Evolutionary conservation across 2,888 invertebrate species (phyloP), one percentile per base, ranked within the genome.

Genomic region (Oxytorus armatus): DNA sequence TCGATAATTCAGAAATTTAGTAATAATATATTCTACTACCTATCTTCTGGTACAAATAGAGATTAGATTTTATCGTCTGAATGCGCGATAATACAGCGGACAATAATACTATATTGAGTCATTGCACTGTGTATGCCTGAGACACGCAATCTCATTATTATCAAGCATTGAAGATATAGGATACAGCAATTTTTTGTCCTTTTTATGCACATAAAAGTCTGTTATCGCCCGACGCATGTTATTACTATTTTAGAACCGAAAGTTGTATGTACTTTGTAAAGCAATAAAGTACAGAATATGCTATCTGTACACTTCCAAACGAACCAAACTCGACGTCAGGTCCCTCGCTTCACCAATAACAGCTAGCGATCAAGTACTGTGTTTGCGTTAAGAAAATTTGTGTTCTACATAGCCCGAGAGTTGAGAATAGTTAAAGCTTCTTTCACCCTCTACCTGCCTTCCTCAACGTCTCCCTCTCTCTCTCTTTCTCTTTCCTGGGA

Each of bases 351-450:
- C 77, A 70, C 82, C 81, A 86, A 87, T 87, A 87, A 86, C 57
- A 42, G 63, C 33, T 85, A 84, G 84, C 85, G 86, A 86, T 87
- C 85, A 87, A 86, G 85, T 86, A 88, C 85, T 87, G 87, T 88
- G 87, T 88, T 88, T 87, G 86, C 84, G 84, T 85, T 84, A 81
- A 87, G 87, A 84, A 87, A 86, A 79, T 86, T 87, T 82, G 78
- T 84, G 33, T 73, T 42, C 63, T 7, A 23, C 23, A 42, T 47
- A 29, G 70, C 23, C 11, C 11, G 3, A 53, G 18, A 47, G 55
- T 73, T 29, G 63, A 0, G 63, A 55, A 51, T 69, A 68, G 61
- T 69, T 61, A 16, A 25, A 25, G 39, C 36, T 11, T 23, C 44
- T 21, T 23, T 44, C 44, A n/a, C 29, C 3, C 42, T 11, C n/a